Evolutionary conservation across 2,797 vertebrate species (phyloP), one percentile per base, ranked within the genome.

Genomic region (Bradypodion ventrale): DNA sequence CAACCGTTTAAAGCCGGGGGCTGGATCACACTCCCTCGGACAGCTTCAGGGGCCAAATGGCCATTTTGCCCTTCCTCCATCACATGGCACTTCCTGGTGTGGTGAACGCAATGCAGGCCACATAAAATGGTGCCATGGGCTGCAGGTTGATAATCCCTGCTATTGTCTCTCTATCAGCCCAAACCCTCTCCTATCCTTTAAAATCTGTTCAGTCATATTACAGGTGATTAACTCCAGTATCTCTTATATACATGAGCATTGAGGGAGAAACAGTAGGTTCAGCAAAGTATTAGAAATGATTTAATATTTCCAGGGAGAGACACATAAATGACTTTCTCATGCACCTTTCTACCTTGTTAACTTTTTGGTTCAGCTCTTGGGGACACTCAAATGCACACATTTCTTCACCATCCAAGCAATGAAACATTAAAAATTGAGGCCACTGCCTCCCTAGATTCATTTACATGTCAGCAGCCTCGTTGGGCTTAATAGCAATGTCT

Each of bases 271-370:
- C 62, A 84, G 49, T 84, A 63, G 21, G 27, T 42, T 80, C 70
- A 73, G 56, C 60, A 40, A 25, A 49, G 66, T n/a, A 52, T 84
- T 73, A 25, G 73, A 83, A 72, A 84, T 73, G 42, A 52, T 79
- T 78, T 62, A 46, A n/a, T 25, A 46, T 46, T 66, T 68, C 23
- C 37, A 80, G n/a, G 29, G 19, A 65, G 62, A 32, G 13, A 32
- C 16, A 4, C 27, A 79, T 68, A 44, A 75, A 52, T 66, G 62
- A 40, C n/a, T 66, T 83, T 72, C 37, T 23, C 49, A 60, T 66
- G 70, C 21, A 75, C 29, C 35, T 35, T 68, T 80, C 72, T 75
- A 44, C 12, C 29, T 60, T 76, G 42, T 82, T 56, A 83, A 77
- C 65, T 42, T 77, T 66, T 77, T 59, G 52, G 46, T 44, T 77